A percentile compares a stretch with the other conserved stretches of the same genome.
Conservation (phyloP, 2,797 vertebrate species). For the Nyctibius grandis region DNA sequence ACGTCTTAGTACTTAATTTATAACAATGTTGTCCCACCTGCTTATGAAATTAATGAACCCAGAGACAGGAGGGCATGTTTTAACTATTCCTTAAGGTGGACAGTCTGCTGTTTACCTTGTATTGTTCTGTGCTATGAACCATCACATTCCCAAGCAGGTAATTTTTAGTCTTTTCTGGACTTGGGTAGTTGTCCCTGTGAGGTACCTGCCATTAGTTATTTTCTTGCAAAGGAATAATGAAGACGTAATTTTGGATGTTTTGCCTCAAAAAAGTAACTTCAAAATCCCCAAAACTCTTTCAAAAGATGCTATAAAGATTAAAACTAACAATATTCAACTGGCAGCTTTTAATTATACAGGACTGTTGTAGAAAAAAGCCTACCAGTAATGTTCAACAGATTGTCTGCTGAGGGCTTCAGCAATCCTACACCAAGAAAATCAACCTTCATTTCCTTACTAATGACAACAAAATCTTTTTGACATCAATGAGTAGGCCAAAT, state of each 20-base stretch:
- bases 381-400: neutral
- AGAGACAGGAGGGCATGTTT: neutral
- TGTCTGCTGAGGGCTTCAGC: neutral
- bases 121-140: neutral
- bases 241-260: neutral
- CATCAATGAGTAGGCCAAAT: neutral
- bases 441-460: neutral
- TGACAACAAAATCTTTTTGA: neutral
- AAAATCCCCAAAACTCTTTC: neutral
- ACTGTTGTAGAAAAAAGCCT: neutral
- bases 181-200: neutral
- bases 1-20: neutral
- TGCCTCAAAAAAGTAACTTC: neutral
- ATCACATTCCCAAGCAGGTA: neutral
- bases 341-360: neutral
- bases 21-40: neutral
- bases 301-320: neutral
- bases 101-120: neutral
- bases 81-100: neutral
- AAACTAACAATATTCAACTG: neutral
- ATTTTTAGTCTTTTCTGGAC: neutral
- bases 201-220: neutral
- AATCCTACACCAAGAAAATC: neutral
- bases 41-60: neutral
- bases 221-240: neutral